Conservation (phyloP, 2,888 invertebrate species). For the Lysandra bellargus region DNA sequence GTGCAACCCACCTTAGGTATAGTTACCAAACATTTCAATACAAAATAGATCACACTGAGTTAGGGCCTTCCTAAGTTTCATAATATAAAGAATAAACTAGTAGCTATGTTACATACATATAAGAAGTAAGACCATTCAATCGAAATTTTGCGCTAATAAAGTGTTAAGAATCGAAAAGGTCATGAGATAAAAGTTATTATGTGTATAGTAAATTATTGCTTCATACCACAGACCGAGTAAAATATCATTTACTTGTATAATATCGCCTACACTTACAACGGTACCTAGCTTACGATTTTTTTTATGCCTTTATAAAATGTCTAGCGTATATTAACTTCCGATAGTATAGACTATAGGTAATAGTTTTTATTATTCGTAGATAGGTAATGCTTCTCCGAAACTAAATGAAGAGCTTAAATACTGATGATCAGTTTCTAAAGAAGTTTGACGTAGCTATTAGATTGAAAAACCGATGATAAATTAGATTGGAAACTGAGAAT, state of each 20-base stretch:
- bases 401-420: not conserved
- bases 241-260: not conserved
- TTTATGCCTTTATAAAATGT: not conserved
- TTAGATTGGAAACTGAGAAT: not conserved
- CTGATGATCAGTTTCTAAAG: not conserved
- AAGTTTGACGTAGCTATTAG: not conserved
- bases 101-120: no score
- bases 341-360: not conserved
- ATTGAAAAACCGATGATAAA: not conserved
- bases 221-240: not conserved
- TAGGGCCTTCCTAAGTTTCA: not conserved
- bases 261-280: not conserved
- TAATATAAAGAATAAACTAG: not conserved
- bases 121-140: not conserved
- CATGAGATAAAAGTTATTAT: no score
- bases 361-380: no score
- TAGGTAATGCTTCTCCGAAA: not conserved
- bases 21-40: not conserved
- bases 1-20: no score
- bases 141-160: no score
- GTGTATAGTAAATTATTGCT: not conserved
- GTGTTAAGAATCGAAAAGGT: no score
- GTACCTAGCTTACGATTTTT: not conserved
- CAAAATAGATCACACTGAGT: not conserved
- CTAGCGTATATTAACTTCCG: not conserved